Conservation (phyloP, 2,797 vertebrate species). For the Buceros bicornis region DNA sequence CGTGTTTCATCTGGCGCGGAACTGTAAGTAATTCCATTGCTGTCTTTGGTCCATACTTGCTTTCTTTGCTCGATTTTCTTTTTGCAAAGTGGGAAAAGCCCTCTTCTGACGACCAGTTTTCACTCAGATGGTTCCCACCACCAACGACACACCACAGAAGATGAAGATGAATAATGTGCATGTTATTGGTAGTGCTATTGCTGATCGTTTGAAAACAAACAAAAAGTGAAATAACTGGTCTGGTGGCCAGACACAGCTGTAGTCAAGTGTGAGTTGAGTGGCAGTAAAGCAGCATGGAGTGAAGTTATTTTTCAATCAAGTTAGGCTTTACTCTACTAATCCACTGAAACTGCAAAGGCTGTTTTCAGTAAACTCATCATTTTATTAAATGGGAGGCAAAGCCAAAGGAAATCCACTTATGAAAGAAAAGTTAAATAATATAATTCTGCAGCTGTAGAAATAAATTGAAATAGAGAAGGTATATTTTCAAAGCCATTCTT, state of each 20-base stretch:
- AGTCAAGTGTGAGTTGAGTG: conserved; percentile 34
- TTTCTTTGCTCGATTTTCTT: background rate
- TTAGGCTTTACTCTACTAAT: conserved; percentile 78
- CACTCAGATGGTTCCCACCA: background rate
- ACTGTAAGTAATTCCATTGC: background rate
- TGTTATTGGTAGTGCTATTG: conserved; percentile 24
- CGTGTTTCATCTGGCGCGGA: conserved; percentile 4
- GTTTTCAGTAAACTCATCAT: conserved; percentile 62
- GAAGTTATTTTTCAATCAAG: conserved; percentile 83
- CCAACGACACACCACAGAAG: background rate
- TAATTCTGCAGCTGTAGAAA: conserved; percentile 59
- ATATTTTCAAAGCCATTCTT: conserved; percentile 38
- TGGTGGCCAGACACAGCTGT: background rate
- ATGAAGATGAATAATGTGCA: background rate
- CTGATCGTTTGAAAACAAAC: conserved; percentile 48
- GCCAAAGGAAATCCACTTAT: conserved; percentile 59
- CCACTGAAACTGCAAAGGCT: conserved; percentile 58
- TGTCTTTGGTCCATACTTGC: background rate
- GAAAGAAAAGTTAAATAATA: conserved; percentile 14
- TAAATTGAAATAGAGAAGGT: conserved; percentile 15
- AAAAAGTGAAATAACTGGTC: conserved; percentile 46
- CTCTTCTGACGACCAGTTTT: background rate
- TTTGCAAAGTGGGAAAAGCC: background rate
- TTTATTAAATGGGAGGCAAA: conserved; percentile 48
- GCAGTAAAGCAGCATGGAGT: conserved; percentile 53